phyloP scores from a whole-genome alignment of 1,140 invertebrate genomes.

The Brachionus calyciflorus region DNA sequence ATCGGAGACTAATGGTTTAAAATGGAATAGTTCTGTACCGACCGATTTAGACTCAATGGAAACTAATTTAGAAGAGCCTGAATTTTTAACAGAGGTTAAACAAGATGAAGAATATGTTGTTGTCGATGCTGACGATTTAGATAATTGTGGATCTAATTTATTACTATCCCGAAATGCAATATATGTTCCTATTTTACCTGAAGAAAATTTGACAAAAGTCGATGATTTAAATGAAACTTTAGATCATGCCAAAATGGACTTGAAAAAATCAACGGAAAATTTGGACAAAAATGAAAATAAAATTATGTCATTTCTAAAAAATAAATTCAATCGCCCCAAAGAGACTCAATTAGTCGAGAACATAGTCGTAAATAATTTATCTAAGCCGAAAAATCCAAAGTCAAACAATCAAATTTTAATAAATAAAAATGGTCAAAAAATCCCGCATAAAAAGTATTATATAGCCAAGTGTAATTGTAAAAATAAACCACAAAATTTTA shows the following conservation, averaged over 20 bases:
- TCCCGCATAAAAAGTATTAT: constrained; percentile 29
- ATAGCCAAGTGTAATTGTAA: constrained; percentile 30
- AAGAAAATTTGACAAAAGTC: neutral
- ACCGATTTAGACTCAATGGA: constrained; percentile 16
- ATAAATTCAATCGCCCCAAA: neutral
- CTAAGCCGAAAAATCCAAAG: neutral
- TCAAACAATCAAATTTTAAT: constrained; percentile 2
- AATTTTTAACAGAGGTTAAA: neutral
- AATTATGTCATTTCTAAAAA: neutral
- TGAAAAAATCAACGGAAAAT: neutral
- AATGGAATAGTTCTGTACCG: constrained; percentile 16
- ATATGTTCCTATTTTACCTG: neutral
- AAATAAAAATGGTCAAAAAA: constrained; percentile 29
- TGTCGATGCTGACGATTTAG: constrained; percentile 23
- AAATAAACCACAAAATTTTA: neutral
- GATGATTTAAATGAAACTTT: neutral
- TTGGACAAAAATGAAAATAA: neutral
- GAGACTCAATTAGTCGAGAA: neutral
- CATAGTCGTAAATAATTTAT: neutral
- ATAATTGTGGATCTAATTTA: constrained; percentile 36
- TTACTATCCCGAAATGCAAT: neutral
- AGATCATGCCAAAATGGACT: too few relatives aligned
- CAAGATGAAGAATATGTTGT: constrained; percentile 23
- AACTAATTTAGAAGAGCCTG: neutral
- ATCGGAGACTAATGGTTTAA: constrained; percentile 5